Conservation (phyloP, 92 coral and sea anemone species). For the Anthopleura xanthogrammica region DNA sequence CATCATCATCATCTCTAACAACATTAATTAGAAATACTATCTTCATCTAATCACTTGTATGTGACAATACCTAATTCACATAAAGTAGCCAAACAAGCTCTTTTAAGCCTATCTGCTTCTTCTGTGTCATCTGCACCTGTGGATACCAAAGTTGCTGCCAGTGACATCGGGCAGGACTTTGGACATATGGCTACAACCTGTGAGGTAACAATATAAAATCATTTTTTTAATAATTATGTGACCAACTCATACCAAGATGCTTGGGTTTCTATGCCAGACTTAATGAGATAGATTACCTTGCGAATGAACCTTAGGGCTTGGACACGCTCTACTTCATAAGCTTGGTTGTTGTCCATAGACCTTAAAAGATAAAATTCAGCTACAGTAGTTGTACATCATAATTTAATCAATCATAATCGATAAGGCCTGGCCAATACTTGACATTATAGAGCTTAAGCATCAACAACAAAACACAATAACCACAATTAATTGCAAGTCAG, state of each 20-base stretch:
- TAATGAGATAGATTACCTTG: constrained; percentile 48
- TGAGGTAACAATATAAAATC: neutral
- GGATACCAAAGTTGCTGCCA: constrained; percentile 89
- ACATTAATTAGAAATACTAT: too few relatives aligned
- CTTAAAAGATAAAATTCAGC: constrained; percentile 5
- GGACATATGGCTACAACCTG: constrained; percentile 98
- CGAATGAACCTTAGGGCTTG: constrained; percentile 93
- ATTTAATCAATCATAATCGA: neutral
- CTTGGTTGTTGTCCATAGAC: constrained; percentile 75
- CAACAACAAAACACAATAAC: neutral
- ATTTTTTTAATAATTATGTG: neutral
- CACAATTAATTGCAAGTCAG: too few relatives aligned
- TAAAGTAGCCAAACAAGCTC: constrained; percentile 93
- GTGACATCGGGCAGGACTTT: constrained; percentile 81
- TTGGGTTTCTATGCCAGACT: too few relatives aligned
- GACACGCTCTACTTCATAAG: constrained; percentile 93
- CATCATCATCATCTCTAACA: too few relatives aligned
- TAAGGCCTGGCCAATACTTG: neutral
- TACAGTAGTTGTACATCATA: too few relatives aligned
- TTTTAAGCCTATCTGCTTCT: constrained; percentile 82
- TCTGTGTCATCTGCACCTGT: constrained; percentile 81
- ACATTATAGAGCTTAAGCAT: neutral
- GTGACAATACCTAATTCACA: constrained; percentile 78
- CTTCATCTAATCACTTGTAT: neutral
- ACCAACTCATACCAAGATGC: too few relatives aligned